Conservation (phyloP, 1,140 invertebrate species). For the Gonioctena quinquepunctata region DNA sequence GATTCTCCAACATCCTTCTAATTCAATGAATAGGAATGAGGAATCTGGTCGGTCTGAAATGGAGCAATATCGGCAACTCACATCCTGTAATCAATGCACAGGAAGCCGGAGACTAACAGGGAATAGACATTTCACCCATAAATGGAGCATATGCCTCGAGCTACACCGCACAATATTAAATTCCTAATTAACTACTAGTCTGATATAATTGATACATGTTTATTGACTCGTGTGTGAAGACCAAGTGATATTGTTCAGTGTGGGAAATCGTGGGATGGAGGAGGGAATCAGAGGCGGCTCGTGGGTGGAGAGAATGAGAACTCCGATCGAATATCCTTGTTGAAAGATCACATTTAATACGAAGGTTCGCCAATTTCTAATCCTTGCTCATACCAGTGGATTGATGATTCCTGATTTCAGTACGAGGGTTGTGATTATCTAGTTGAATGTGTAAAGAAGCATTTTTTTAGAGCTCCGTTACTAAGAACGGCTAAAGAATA, state of each 20-base stretch:
- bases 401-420: too few species aligned
- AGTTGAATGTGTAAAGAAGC: too few species aligned
- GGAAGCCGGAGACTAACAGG: neutral
- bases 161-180: constrained; percentile 7
- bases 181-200: constrained; percentile 13
- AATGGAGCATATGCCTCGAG: neutral
- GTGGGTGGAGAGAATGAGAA: too few species aligned
- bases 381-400: too few species aligned
- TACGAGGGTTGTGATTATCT: too few species aligned
- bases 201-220: constrained; percentile 5
- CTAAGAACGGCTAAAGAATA: too few species aligned
- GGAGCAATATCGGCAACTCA: neutral
- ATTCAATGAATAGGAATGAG: neutral
- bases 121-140: constrained; percentile 1
- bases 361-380: too few species aligned
- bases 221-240: neutral
- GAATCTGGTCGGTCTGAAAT: neutral
- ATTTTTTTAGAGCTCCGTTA: too few species aligned
- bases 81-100: constrained; percentile 3
- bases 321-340: too few species aligned
- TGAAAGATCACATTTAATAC: too few species aligned
- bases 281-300: too few species aligned
- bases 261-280: constrained; percentile 20
- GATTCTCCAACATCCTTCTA: neutral
- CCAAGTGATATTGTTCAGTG: neutral